Evolutionary conservation across 2,113 vertebrate species (phyloP), one percentile per base, ranked within the genome.

Genomic region (Pelvicachromis taeniatus): DNA sequence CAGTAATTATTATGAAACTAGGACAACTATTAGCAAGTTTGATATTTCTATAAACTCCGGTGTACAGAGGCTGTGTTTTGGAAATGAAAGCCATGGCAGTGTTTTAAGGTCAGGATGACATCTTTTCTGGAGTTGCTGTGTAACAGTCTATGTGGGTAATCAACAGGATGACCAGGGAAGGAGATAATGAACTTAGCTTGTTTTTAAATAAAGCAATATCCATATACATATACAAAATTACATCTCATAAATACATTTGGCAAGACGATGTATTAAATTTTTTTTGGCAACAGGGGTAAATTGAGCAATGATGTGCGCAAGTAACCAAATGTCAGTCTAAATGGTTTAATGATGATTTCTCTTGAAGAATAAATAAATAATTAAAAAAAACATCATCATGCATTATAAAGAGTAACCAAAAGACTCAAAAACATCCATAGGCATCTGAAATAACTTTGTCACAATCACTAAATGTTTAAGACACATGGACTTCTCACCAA

Each of bases 391-490:
- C 35, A 40, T 75, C 38, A 83, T 94, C 92, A 95, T 95, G 95
- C 95, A 95, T 88, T 90, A 93, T 81, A 93, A 95, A 95, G 84
- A 91, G 82, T 90, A 94, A 95, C 91, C 88, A 90, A 94, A 93
- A 93, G 84, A 94, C 85, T 92, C 77, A 87, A 93, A 93, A 93
- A 94, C 94, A 92, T 95, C 92, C 94, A 94, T 92, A 94, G 91
- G 92, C 86, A 84, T 94, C 92, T 88, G 86, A 89, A 89, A 94
- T 92, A 93, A 93, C 91, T 89, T 93, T 92, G 84, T 93, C 94
- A 95, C 95, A 95, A 95, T 95, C 95, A 95, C 94, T 85, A 91
- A 77, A 89, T 91, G 93, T 93, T 93, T 95, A 95, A 95, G 94
- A 95, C 95, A 94, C 93, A 87, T 93, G 86, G 92, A 93, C 89